Conservation (phyloP, 2,113 vertebrate species). For the Cavia aperea region DNA sequence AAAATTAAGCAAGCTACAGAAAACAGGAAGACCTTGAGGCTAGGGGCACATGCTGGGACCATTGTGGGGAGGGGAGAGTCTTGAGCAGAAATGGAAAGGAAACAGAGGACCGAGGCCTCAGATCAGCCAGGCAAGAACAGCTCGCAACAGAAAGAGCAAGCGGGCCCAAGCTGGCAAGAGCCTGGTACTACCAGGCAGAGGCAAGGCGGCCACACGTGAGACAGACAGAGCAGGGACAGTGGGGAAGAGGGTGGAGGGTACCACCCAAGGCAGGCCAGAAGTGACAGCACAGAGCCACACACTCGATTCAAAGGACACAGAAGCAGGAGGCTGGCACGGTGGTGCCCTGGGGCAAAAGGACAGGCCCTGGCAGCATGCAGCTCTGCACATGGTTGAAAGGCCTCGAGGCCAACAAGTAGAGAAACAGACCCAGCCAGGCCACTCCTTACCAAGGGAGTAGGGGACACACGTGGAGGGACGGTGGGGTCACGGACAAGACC, state of each 20-base stretch:
- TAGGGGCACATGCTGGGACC: background rate
- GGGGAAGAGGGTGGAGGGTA: background rate
- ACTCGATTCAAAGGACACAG: background rate
- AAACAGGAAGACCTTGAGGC: background rate
- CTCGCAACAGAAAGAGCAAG: background rate
- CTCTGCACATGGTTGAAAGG: rapidly evolving
- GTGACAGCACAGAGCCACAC: background rate
- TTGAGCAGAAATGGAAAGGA: background rate
- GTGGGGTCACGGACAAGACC: background rate
- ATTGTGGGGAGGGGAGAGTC: too few species aligned
- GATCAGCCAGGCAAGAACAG: too few species aligned
- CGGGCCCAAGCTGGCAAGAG: background rate
- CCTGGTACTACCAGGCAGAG: background rate
- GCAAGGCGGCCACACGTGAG: rapidly evolving
- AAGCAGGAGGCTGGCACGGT: background rate
- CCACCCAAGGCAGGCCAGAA: background rate
- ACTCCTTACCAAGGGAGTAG: background rate
- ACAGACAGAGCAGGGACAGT: background rate
- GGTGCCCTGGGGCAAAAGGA: too few species aligned
- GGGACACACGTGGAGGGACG: background rate
- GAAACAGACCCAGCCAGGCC: background rate
- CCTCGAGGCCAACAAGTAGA: too few species aligned
- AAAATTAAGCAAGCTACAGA: background rate
- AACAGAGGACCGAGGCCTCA: background rate
- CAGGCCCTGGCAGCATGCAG: background rate